Percentiles rank a stretch among this genome's conserved stretches.
These are phyloP conservation scores for Intellagama lesueurii DNA, from an alignment of 2,797 vertebrate species.

Conservation along the genomic window DNA sequence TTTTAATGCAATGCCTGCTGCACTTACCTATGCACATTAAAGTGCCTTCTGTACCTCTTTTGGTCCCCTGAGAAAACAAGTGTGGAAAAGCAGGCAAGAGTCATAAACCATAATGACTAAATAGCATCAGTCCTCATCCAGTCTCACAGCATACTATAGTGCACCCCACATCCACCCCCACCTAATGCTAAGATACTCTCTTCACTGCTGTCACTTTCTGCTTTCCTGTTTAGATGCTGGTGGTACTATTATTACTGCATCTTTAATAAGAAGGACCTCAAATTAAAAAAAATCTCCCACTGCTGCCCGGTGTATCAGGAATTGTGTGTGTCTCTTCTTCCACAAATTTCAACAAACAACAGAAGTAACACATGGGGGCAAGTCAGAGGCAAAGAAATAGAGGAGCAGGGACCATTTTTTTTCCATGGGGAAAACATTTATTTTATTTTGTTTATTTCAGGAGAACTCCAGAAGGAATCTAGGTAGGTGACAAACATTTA, in stretches of 20 bases:
- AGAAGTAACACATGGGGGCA: not conserved
- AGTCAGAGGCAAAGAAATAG: not conserved
- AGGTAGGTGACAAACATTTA: constrained; percentile 1
- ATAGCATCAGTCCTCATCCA: not conserved
- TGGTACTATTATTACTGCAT: not conserved
- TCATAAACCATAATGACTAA: constrained; percentile 23
- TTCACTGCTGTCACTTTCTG: not conserved
- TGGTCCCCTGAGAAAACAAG: not conserved
- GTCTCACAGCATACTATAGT: not conserved
- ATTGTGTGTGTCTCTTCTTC: not conserved
- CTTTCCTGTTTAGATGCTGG: not conserved
- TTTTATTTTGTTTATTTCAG: constrained; percentile 35
- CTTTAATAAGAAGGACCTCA: not conserved
- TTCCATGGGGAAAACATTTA: not conserved
- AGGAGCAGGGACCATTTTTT: not conserved
- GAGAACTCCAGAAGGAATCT: not conserved
- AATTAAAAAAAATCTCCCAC: not conserved
- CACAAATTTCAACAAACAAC: not conserved
- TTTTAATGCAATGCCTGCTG: constrained; percentile 15
- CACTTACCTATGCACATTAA: not conserved
- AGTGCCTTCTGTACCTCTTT: not conserved
- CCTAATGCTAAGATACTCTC: not conserved
- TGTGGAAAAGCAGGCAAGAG: not conserved
- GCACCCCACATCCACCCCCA: too few species aligned
- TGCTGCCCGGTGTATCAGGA: not conserved